Evolutionary conservation across 1,140 invertebrate genomes (phyloP), one percentile per base, ranked within the genome.

Genomic region (Acromyrmex echinatior): DNA sequence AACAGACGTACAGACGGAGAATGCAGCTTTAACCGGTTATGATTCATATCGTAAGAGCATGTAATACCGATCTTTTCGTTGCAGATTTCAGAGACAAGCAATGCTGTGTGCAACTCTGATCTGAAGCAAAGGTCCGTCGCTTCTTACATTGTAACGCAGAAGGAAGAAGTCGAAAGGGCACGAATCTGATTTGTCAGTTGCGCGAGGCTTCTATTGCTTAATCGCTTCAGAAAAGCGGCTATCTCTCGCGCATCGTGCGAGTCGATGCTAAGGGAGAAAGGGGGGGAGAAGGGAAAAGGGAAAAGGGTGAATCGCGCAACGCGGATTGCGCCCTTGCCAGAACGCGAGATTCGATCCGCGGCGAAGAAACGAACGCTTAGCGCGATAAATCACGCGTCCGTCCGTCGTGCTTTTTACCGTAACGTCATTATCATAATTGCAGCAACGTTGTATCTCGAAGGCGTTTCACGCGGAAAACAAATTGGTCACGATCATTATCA

Each of bases 401-500:
- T 77, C 88, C 74, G 86, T 77, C 88, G 79, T 45, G 31, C 31
- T 86, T 84, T 87, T 89, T 82, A 62, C 88, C 62, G 66, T 70
- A 62, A 66, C 79, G 79, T 87, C 62, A 87, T 91, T 91, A 91
- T 86, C 89, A 91, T 91, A 91, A 91, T 91, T 90, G 86, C 87
- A 74, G 87, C 77, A 90, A 86, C 76, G 76, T 71, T 81, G 86
- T 90, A 81, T 91, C 90, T 86, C 62, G 90, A 84, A 88, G 81
- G 89, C 78, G 90, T 90, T 74, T 77, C 89, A 78, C 62, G 81
- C 51, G 53, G 73, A 91, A 88, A 91, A 91, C 90, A 91, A 91
- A 91, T 91, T 91, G 90, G 87, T 86, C 87, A 85, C 79, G 90
- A 91, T 91, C 89, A 81, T 91, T 91, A 91, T 91, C 90, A 66